Base-by-base conservation (phyloP, 1,140 invertebrate genomes). In the Scaptomyza pallida region DNA sequence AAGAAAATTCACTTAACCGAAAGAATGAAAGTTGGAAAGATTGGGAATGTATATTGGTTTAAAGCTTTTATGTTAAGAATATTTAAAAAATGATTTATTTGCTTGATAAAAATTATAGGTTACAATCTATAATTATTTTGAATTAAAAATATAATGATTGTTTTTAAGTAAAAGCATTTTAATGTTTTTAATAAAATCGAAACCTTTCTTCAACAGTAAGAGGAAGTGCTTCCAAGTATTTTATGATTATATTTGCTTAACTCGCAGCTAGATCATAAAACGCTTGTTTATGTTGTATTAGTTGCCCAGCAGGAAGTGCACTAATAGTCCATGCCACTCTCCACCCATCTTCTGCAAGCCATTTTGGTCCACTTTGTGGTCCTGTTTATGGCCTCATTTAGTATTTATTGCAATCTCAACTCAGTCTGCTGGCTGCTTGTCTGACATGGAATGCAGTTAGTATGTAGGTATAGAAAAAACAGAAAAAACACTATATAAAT, bases 401-500 rank as follows among this genome's bases (percentile, higher is more conserved):
- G 19, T 37, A n/a, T 30, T 30, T 33, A 16, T 12, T 12, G 15
- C 35, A 19, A 48, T 43, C 44, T 30, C n/a, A 16, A 26, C 44
- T 30, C n/a, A 16, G 4, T 13, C 43, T 30, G 41, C 41, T 37
- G n/a, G 2, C 30, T 48, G 9, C 17, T 30, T 6, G 8, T 52
- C 50, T 35, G 33, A 5, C 50, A 9, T 63, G 65, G 59, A 69
- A 69, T 69, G 65, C 65, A 55, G 50, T 13, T 44, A 50, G 26
- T 45, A 23, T 33, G 40, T 21, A 64, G 48, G 17, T 44, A 44
- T 62, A 64, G 35, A 26, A 6, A 26, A 64, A 40, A 26, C 1
- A 6, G 2, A 30, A 30, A 30, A 30, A 30, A 30, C 26, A 30
- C 76, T 78, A 72, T 85, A 83, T 85, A 79, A 76, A 85, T 83